These are phyloP conservation scores for Macrobrachium rosenbergii DNA, from an alignment of 1,140 invertebrate genomes.

Conservation along the genomic window DNA sequence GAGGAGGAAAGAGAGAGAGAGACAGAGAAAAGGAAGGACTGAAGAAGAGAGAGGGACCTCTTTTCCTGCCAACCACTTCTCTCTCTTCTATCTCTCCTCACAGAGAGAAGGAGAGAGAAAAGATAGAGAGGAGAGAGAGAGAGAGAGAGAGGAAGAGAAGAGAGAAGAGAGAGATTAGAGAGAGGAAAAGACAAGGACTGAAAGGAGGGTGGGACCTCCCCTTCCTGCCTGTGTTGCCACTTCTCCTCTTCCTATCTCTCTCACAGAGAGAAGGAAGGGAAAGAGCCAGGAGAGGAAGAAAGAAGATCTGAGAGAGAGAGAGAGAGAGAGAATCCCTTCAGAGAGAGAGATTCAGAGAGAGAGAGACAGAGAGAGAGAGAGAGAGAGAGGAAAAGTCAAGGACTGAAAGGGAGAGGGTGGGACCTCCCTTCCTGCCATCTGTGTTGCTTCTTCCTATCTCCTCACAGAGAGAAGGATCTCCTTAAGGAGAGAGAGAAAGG, in stretches of 20 bases:
- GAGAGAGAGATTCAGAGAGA: no score
- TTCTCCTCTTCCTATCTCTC: no score
- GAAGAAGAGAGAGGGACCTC: constrained; percentile 17
- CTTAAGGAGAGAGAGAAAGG: background rate
- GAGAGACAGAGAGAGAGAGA: constrained; percentile 34
- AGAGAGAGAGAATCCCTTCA: no score
- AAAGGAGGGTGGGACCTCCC: no score
- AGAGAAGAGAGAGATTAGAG: no score
- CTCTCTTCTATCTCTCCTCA: background rate
- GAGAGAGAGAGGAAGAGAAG: background rate
- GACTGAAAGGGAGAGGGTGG: constrained; percentile 18
- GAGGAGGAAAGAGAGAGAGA: constrained; percentile 1
- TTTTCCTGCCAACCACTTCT: background rate
- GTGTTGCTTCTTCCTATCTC: background rate
- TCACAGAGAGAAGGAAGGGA: no score
- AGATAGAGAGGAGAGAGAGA: background rate
- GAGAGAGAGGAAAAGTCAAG: constrained; percentile 20
- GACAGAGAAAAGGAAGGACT: background rate
- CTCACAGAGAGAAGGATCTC: background rate
- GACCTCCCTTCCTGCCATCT: background rate
- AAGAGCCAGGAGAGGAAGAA: no score
- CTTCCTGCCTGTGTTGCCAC: no score
- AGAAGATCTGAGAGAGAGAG: no score
- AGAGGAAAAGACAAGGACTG: no score
- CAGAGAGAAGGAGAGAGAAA: constrained; percentile 6